Evolutionary conservation across 2,113 vertebrate species (phyloP).

Genomic region (Zosterops pallidus): DNA sequence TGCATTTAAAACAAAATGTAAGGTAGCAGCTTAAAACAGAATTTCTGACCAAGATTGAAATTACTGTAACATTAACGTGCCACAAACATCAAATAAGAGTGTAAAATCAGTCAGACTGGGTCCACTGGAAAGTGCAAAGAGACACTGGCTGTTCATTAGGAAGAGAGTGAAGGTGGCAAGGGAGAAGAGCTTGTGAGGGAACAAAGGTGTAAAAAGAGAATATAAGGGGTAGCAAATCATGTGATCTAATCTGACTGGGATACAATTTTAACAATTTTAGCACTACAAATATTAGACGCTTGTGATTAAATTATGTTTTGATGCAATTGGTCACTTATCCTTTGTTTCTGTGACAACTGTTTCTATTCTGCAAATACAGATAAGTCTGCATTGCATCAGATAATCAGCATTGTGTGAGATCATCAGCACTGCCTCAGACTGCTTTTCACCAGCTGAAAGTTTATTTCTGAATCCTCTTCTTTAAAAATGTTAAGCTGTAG

Average conservation of each 20-base stretch:
- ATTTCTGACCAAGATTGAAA: background rate
- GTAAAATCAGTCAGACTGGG: background rate
- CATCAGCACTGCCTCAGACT: background rate
- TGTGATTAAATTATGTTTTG: background rate
- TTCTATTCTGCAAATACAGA: background rate
- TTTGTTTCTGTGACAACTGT: background rate
- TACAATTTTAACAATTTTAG: background rate
- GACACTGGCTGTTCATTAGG: background rate
- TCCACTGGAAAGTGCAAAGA: background rate
- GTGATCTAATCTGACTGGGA: background rate
- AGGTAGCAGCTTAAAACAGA: background rate
- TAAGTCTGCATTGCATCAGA: background rate
- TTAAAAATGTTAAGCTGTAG: background rate
- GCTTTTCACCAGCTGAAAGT: background rate
- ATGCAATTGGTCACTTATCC: background rate
- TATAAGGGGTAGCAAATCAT: background rate
- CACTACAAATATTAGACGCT: background rate
- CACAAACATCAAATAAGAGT: background rate
- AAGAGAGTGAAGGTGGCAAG: background rate
- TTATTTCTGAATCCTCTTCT: background rate
- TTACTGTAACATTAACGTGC: rapidly evolving
- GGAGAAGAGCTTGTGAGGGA: background rate
- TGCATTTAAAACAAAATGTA: background rate
- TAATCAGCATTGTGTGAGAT: background rate
- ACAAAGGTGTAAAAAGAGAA: background rate